Base-by-base conservation (phyloP, 2,797 vertebrate species). In the Cyprinodon diabolis region DNA sequence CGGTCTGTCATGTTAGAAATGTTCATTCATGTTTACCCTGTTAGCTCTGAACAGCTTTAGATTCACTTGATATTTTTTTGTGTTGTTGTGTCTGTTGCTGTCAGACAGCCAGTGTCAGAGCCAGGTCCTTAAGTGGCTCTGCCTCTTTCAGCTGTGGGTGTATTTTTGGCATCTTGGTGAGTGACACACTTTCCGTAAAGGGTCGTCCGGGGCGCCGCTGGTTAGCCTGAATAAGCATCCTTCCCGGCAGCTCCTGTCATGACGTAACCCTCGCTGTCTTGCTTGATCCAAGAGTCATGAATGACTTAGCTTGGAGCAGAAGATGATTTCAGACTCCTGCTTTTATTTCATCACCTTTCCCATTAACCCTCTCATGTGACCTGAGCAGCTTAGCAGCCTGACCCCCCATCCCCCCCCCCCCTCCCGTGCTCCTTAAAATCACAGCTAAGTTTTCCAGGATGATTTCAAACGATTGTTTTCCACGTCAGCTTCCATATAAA, bases 121-220 rank as follows among this genome's bases (percentile, higher is more conserved):
- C 84, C 85, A 87, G 88, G 81, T 86, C 88, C 82, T 88, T 85
- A 88, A 90, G 90, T 89, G 84, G 84, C 86, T 86, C 82, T 55
- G 51, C 78, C 77, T 90, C 82, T 76, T 79, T 89, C 86, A 79
- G 80, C 62, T 83, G 86, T 76, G 78, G 52, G 87, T 81, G 80
- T 89, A 88, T 92, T 89, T 87, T 79, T 90, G 88, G 90, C 90
- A 57, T 80, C 51, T 87, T 67, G 83, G 86, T 80, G 85, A 88
- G 87, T 90, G 91, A 89, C 90, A 89, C 87, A 87, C 87, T 89
- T 89, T 85, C 86, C 45, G 86, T 89, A 89, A 87, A 55, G 78
- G 90, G 81, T 89, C 83, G 71, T 85, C 78, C 74, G 75, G 82
- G 85, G 87, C 86, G 90, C 84, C 84, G 80, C 35, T 71, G 83